Conservation (phyloP, 2,113 vertebrate species). For the Macquaria australasica region DNA sequence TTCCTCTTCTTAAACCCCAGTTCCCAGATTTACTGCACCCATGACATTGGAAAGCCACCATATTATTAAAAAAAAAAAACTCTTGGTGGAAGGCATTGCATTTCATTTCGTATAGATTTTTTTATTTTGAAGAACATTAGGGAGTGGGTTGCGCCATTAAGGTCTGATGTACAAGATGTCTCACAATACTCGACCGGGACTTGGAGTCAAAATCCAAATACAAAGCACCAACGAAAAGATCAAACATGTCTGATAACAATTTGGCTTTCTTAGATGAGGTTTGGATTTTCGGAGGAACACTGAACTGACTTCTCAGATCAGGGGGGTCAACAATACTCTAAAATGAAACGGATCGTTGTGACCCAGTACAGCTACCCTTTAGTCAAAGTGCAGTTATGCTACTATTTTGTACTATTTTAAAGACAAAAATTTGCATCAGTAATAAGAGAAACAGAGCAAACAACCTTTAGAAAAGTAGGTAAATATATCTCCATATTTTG, state of each 20-base stretch:
- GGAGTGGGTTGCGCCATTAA: slow-evolving; percentile 18
- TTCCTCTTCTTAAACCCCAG: slow-evolving; percentile 54
- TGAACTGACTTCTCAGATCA: not conserved
- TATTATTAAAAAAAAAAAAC: slow-evolving; percentile 54
- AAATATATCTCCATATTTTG: slow-evolving; percentile 60
- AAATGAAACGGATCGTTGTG: not conserved
- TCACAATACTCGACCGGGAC: not conserved
- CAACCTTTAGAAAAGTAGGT: not conserved
- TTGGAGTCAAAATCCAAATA: not conserved
- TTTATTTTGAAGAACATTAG: slow-evolving; percentile 41
- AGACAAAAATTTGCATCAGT: not conserved
- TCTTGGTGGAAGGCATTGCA: slow-evolving; percentile 36
- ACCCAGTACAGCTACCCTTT: not conserved
- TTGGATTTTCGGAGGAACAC: not conserved
- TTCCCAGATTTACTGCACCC: slow-evolving; percentile 65
- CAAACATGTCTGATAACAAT: not conserved
- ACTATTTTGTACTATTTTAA: not conserved
- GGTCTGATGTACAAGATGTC: slow-evolving; percentile 6
- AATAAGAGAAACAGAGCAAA: slow-evolving; percentile 1
- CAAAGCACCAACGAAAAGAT: not conserved
- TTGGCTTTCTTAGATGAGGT: not conserved
- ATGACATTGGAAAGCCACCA: slow-evolving; percentile 44
- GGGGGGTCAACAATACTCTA: not conserved
- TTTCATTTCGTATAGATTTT: slow-evolving; percentile 49
- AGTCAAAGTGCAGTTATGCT: not conserved